Conservation (phyloP, 2,797 vertebrate species). For the Oryzias sinensis region DNA sequence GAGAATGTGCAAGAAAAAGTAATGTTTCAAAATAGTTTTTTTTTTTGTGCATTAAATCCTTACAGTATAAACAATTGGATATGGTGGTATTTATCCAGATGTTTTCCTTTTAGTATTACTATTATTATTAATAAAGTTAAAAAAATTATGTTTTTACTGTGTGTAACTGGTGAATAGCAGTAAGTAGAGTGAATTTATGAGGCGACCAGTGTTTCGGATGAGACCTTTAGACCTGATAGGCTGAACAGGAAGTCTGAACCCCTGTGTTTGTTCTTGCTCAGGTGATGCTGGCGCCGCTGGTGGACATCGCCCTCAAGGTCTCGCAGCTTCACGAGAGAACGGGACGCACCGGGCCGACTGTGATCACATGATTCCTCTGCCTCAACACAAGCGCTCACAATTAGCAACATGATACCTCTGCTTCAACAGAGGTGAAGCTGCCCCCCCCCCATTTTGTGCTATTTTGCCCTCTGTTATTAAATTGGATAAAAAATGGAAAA, state of each 20-base stretch:
- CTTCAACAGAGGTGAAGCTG: slow-evolving; percentile 37
- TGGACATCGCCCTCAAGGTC: slow-evolving; percentile 91
- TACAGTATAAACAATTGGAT: no score
- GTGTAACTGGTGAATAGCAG: no score
- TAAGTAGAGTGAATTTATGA: neutral
- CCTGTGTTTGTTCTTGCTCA: slow-evolving; percentile 54
- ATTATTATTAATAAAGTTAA: no score
- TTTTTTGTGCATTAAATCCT: neutral
- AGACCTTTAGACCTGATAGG: no score
- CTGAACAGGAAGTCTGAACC: slow-evolving; percentile 2
- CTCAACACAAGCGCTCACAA: slow-evolving; percentile 30
- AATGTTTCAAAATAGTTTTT: neutral
- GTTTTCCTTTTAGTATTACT: no score
- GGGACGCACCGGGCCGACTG: slow-evolving; percentile 87
- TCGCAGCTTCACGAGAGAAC: slow-evolving; percentile 91
- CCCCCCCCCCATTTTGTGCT: slow-evolving; percentile 31
- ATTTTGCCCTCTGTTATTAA: slow-evolving; percentile 27
- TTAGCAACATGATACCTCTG: slow-evolving; percentile 49
- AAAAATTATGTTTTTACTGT: no score
- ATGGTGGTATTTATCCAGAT: no score
- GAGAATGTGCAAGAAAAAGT: slow-evolving; percentile 4
- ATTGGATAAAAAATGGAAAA: slow-evolving; percentile 28
- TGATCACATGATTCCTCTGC: slow-evolving; percentile 87
- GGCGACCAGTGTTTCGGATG: neutral
- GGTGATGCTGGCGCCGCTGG: slow-evolving; percentile 95